phyloP scores from a whole-genome alignment of 2,113 vertebrate genomes.

The Nansenia antarctica region DNA sequence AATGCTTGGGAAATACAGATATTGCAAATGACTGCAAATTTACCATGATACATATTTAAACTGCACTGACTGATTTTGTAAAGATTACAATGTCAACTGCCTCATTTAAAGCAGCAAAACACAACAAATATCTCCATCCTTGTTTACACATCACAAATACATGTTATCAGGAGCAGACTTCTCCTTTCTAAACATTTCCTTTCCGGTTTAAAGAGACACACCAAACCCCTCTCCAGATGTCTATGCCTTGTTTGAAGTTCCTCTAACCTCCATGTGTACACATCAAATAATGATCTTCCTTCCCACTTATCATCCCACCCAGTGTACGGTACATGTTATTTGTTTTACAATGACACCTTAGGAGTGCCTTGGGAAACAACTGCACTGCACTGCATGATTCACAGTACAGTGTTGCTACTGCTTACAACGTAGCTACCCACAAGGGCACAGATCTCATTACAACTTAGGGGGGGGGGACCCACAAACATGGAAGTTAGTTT shows the following conservation, averaged over 20 bases:
- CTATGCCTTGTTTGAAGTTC: constrained; percentile 68
- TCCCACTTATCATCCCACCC: constrained; percentile 63
- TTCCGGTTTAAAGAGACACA: constrained; percentile 57
- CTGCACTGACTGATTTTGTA: constrained; percentile 55
- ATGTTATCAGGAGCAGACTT: constrained; percentile 66
- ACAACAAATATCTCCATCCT: constrained; percentile 69
- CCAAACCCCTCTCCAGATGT: constrained; percentile 57
- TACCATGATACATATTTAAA: constrained; percentile 78
- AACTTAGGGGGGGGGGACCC: no score
- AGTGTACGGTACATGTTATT: constrained; percentile 59
- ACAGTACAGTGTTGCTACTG: no score
- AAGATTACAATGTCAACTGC: constrained; percentile 52
- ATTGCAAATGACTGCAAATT: constrained; percentile 59
- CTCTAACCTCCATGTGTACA: constrained; percentile 70
- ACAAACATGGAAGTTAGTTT: no score
- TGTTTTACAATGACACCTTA: constrained; percentile 69
- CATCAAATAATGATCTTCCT: constrained; percentile 58
- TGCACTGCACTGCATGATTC: constrained; percentile 57
- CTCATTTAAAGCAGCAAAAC: constrained; percentile 59
- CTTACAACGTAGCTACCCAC: no score
- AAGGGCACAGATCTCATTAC: no score
- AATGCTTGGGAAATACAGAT: constrained; percentile 49
- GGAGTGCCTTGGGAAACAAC: constrained; percentile 21
- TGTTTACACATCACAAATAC: constrained; percentile 65
- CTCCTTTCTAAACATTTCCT: constrained; percentile 73